These are phyloP conservation scores for Drosophila demipolita DNA, from an alignment of 2,888 invertebrate species.

Conservation along the genomic window DNA sequence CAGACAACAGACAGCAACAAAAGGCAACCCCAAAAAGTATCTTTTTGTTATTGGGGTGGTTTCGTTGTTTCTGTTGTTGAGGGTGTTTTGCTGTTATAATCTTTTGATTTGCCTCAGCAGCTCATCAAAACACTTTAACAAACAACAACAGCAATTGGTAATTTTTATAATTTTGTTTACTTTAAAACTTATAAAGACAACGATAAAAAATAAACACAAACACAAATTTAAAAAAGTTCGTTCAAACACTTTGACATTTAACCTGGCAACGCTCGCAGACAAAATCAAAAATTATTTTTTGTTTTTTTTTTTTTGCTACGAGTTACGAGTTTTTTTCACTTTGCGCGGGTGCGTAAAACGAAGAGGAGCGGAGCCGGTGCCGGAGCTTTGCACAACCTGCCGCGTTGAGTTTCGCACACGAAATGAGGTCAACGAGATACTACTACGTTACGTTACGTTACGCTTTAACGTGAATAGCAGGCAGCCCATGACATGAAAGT, in stretches of 20 bases:
- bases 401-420: conserved; percentile 82
- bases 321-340: conserved; percentile 2
- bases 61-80: conserved; percentile 27
- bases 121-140: conserved; percentile 49
- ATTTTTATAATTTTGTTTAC: conserved; percentile 23
- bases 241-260: conserved; percentile 66
- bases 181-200: conserved; percentile 13
- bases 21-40: conserved; percentile 41
- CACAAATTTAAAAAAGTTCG: conserved; percentile 47
- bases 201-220: conserved; percentile 2
- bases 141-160: conserved; percentile 19
- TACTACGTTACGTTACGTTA: conserved; percentile 59
- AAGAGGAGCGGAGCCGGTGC: conserved; percentile 13
- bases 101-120: conserved; percentile 44
- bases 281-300: conserved; percentile 16
- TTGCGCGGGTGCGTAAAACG: conserved; percentile 2
- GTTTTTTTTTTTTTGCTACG: background rate
- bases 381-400: conserved; percentile 75
- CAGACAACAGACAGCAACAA: conserved; percentile 73
- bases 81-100: conserved; percentile 48
- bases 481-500: conserved; percentile 63
- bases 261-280: conserved; percentile 30
- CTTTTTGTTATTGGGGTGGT: conserved; percentile 17
- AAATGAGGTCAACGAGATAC: conserved; percentile 84
- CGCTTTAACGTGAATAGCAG: conserved; percentile 25